A percentile compares a stretch with the other conserved stretches of the same genome.
These are phyloP conservation scores for Urocitellus parryii DNA, from an alignment of 2,113 vertebrate genomes.

Conservation along the genomic window DNA sequence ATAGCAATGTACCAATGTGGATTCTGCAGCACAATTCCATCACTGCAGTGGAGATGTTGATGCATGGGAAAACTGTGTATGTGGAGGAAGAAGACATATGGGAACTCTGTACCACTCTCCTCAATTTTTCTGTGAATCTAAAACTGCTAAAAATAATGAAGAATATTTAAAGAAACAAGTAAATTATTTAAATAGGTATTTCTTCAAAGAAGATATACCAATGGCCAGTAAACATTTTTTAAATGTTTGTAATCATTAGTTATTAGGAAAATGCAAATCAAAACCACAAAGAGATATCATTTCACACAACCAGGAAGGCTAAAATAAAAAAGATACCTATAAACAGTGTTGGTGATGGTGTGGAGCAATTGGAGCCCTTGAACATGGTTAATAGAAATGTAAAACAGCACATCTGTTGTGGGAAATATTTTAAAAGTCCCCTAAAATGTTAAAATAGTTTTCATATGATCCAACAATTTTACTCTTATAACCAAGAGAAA, in stretches of 20 bases:
- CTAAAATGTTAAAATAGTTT: not conserved
- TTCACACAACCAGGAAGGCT: not conserved
- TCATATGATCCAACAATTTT: not conserved
- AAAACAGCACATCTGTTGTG: not conserved
- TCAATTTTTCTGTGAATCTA: not conserved
- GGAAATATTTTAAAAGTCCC: not conserved
- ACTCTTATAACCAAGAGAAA: not conserved
- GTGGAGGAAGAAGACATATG: not conserved
- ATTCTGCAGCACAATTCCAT: not conserved
- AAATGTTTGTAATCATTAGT: not conserved
- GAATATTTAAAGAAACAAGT: not conserved
- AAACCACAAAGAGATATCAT: not conserved
- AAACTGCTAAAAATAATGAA: not conserved
- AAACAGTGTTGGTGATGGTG: not conserved
- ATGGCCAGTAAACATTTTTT: not conserved
- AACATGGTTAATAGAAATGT: not conserved
- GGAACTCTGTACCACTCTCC: not conserved
- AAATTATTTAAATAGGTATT: not conserved
- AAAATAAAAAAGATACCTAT: not conserved
- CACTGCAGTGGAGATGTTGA: not conserved
- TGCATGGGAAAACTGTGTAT: too few species aligned
- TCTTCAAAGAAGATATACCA: conserved; percentile 14
- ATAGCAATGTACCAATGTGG: not conserved
- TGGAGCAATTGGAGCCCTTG: not conserved
- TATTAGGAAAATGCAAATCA: not conserved